Base-by-base conservation (phyloP, 2,888 invertebrate species). In the Ctenicera cuprea region DNA sequence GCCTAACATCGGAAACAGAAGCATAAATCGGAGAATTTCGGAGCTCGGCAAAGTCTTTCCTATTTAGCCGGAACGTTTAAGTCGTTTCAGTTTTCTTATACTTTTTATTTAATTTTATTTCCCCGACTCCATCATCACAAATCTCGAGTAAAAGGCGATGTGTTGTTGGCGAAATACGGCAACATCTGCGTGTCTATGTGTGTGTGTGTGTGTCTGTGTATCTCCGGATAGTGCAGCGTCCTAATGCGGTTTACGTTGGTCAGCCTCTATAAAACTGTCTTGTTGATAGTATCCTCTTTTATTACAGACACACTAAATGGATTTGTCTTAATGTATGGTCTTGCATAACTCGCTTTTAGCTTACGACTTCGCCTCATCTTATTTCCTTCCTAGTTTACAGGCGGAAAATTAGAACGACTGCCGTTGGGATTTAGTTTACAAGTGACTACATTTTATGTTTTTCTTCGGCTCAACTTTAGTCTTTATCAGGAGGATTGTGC, bases 251-350 rank as follows among this genome's bases (percentile, higher is more conserved):
- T 77, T 78, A 77, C 76, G 77, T 75, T 77, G 76, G 75, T 77
- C 79, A 74, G 68, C 76, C 73, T 74, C 80, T 76, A 83, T 83
- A 83, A 83, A 83, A 80, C 82, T 83, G 83, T 83, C 83, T 79
- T 77, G 80, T 80, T 78, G 80, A 82, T 81, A 74, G 76, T 79
- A 78, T 79, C 77, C 80, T 77, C 80, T 83, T 83, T 83, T 83
- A 83, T 83, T 83, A 82, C 80, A 73, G 75, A 78, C 81, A 78
- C 80, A 79, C 80, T 83, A 83, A 84, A 83, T 82, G 83, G 83
- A 82, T 83, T 83, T 83, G 80, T 80, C 78, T 83, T 83, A 83
- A 84, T 83, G 82, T 83, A 82, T 79, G 79, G 76, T 75, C 78
- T 54, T 64, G 65, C 71, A 71, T 73, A 66, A 67, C 61, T 66